Base-by-base conservation (phyloP, 2,797 vertebrate genomes). In the Trichosurus vulpecula region DNA sequence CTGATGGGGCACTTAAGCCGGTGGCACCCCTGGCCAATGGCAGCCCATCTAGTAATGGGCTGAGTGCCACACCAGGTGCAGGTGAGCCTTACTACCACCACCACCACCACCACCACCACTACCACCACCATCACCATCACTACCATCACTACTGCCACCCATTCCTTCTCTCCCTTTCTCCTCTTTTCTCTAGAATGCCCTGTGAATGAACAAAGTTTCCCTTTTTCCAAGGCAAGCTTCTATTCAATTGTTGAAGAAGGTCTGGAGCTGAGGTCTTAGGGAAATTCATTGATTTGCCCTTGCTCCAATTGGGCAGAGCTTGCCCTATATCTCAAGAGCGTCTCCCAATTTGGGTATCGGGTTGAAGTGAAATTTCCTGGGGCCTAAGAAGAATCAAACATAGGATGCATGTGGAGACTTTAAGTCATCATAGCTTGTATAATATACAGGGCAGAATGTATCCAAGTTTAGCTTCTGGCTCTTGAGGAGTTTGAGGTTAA, bases 1-100 rank as follows among this genome's bases (percentile, higher is more conserved):
- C 99, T 0, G 99, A 99, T 35, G 99, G 99, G 35, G 99, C 99
- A 95, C 99, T 99, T 97, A 99, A 99, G 98, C 99, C 98, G 47
- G 98, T 98, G 6, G 98, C 98, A 92, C 96, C 98, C 4, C 91
- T 97, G 92, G 96, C 98, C 95, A 99, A 98, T 96, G 98, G 98
- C 87, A 99, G 98, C 90, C 98, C 99, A 97, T 98, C 99, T 61
- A 98, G 97, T 98, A 98, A 98, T 94, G 99, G 98, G 93, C 89
- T 99, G 98, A 98, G 97, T 94, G 98, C 98, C 98, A 98, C 97
- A 93, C 91, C 98, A 19, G 98, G 98, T 97, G 92, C 98, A 98
- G 99, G 99, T 99, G 98, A 96, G 98, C 47, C 91, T 92, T 97
- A 92, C 92, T 57, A 3, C 30, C 57, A 31, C n/a, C n/a, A n/a